Base-by-base conservation (phyloP, 2,888 invertebrate species). In the Polymixis flavicincta region DNA sequence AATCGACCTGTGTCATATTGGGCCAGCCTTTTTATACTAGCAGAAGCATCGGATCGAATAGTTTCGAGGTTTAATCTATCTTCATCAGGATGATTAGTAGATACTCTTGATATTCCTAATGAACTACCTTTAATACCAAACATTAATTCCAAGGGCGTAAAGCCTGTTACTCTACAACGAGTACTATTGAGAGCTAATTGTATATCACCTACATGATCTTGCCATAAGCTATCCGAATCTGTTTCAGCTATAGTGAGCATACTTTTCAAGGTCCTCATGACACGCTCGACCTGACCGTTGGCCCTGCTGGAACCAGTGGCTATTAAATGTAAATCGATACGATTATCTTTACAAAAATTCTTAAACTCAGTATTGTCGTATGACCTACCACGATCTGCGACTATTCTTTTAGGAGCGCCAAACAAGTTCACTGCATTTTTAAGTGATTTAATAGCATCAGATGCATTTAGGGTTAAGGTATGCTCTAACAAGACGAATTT, bases 401-500 rank as follows among this genome's bases (percentile, higher is more conserved):
- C 80, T 0, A 88, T 68, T 0, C 84, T 65, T 28, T 74, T 83
- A 0, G 87, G 87, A 0, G 86, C 78, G 37, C 88, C 82, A 72
- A 89, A 87, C 9, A 88, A 69, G 5, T 57, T 67, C 11, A 88
- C 85, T 2, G 84, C 80, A 8, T 81, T 78, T 71, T 82, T 82
- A 2, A 88, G 6, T 2, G 83, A 73, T 69, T 68, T 42, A 0
- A 88, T 54, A 3, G 83, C 79, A 48, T 81, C 68, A 0, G 19
- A n/a, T 0, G 84, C 57, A 59, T 85, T 82, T 5, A 85, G 13
- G 1, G 84, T 70, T 4, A 17, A 8, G 0, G 87, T 86, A 60
- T 86, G 68, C 48, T 86, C 78, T 4, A 87, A 32, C 0, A 89
- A 54, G 0, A 86, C 73, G 45, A 80, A 88, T 71, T 89, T 89